phyloP scores from a whole-genome alignment of 1,140 invertebrate species.

The Caenorhabditis inopinata region DNA sequence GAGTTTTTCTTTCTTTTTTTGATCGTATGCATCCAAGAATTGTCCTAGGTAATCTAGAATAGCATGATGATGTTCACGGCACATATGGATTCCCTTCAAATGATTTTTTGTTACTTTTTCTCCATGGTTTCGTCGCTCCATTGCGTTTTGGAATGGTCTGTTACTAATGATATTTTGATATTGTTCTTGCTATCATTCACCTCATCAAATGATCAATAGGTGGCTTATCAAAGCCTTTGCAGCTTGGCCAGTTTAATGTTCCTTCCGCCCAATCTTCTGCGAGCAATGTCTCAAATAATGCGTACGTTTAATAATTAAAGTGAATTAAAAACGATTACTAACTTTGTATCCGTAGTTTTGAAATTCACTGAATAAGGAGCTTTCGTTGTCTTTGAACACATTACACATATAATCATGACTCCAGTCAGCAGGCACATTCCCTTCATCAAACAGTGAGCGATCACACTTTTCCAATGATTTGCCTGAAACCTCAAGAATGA shows the following conservation, averaged over 20 bases:
- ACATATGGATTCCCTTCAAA: not conserved
- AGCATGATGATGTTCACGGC: constrained; percentile 14
- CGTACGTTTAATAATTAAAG: not conserved
- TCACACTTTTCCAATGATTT: constrained; percentile 30
- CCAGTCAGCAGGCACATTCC: not conserved
- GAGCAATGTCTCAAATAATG: constrained; percentile 36
- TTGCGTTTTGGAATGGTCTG: constrained; percentile 37
- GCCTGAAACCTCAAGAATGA: not conserved
- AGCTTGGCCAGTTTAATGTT: constrained; percentile 46
- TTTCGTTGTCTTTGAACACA: constrained; percentile 21
- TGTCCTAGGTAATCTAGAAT: constrained; percentile 31
- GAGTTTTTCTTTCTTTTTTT: no score
- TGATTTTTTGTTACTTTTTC: not conserved
- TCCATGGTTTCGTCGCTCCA: not conserved
- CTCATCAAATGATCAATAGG: constrained; percentile 44
- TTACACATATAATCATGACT: not conserved
- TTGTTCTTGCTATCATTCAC: not conserved
- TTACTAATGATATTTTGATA: not conserved
- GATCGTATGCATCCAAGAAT: constrained; percentile 40
- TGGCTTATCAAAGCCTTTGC: constrained; percentile 43
- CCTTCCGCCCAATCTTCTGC: constrained; percentile 47
- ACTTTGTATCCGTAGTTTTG: not conserved
- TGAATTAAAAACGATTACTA: no score
- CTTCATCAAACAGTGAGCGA: constrained; percentile 7
- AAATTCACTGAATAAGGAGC: not conserved